phyloP scores from a whole-genome alignment of 2,113 vertebrate species.

The Ammodramus savannarum region DNA sequence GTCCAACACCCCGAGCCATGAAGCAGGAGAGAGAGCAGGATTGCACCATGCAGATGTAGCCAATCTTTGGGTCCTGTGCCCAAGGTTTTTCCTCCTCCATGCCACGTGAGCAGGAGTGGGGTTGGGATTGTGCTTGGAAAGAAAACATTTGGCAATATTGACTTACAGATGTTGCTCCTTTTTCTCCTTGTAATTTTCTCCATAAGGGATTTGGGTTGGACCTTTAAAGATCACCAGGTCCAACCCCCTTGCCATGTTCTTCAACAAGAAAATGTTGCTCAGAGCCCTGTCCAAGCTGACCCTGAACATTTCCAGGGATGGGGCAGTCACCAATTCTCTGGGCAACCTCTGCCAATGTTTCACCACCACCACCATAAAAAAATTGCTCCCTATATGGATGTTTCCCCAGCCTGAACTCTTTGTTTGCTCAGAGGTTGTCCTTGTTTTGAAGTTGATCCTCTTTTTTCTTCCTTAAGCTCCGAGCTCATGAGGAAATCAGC shows the following conservation, averaged over 20 bases:
- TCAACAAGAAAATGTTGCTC: neutral
- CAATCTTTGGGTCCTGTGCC: neutral
- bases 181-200: neutral
- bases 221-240: neutral
- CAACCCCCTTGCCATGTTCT: fast-evolving
- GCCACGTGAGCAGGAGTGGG: neutral
- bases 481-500: neutral
- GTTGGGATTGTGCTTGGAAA: neutral
- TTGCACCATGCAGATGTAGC: neutral
- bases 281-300: neutral
- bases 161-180: neutral
- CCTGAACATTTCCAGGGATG: neutral
- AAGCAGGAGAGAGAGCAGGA: neutral
- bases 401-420: neutral
- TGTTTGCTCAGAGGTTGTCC: neutral
- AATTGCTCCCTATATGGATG: fast-evolving
- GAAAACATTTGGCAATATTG: fast-evolving
- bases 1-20: fast-evolving
- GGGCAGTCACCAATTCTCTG: neutral
- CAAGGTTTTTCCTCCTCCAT: neutral
- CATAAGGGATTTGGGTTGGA: neutral
- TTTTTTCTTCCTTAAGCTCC: neutral
- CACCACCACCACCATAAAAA: neutral
- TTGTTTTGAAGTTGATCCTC: conserved; percentile 21
- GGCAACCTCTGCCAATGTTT: neutral